Base-by-base conservation (phyloP, 2,888 invertebrate genomes). In the Erebia ligea region DNA sequence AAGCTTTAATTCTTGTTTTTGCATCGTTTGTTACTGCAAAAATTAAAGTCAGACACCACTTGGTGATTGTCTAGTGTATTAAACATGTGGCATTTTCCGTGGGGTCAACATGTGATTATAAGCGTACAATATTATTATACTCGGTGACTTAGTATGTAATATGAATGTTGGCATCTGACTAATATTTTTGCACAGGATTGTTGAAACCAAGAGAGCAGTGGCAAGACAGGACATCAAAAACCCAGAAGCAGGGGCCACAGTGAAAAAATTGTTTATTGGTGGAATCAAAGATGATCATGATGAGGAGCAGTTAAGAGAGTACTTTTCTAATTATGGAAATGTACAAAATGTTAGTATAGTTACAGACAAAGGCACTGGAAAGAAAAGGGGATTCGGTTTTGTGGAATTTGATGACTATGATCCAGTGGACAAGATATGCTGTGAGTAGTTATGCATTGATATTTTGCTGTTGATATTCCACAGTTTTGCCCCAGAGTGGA, bases 371-470 rank as follows among this genome's bases (percentile, higher is more conserved):
- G 97, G 97, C 74, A 97, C 97, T 0, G 98, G 98, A 68, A 98
- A 98, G 88, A 98, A 97, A 80, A 95, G 99, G 79, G 99, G 99
- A 5, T 99, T 99, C 88, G 99, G 98, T 40, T 99, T 99, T 86
- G 97, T 99, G 52, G 98, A 98, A 86, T 99, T 98, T 86, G 98
- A 98, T 83, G 99, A 99, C 86, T 98, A 98, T 84, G 99, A 99
- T 89, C 97, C 98, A 4, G 99, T 99, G 70, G 99, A 99, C 86
- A 99, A 99, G 94, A 97, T 98, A 86, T 98, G 98, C 83, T 95
- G 98, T 98, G 94, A 97, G 98, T 96, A 34, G 34, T 34, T 34
- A 81, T 80, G 15, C 58, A 73, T 52, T 56, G 63, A 54, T 50
- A 56, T n/a, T 58, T 69, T 64, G 50, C 40, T 57, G 48, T 68